These are phyloP conservation scores for Chorisops tibialis DNA, from an alignment of 2,888 invertebrate species.

Conservation along the genomic window DNA sequence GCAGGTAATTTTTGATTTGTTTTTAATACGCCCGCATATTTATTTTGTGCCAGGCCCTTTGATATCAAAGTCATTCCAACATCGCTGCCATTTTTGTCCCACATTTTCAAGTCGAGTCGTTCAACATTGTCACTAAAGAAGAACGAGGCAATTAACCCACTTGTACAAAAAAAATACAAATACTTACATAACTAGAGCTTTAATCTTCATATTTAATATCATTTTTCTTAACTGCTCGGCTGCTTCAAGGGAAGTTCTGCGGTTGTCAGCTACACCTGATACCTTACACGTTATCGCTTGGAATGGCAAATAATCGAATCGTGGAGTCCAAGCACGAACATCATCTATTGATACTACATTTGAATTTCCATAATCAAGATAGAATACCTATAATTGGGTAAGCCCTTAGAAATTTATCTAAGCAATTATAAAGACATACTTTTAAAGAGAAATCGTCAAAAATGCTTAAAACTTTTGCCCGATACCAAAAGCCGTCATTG, in stretches of 20 bases:
- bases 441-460: constrained; percentile 27
- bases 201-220: constrained; percentile 7
- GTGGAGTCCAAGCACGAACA: constrained; percentile 40
- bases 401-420: not conserved
- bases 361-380: constrained; percentile 48
- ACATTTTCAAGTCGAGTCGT: not conserved
- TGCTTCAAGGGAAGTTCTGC: not conserved
- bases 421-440: too few species aligned
- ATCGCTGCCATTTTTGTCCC: constrained; percentile 5
- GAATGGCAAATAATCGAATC: constrained; percentile 40
- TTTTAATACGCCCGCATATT: not conserved
- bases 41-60: not conserved
- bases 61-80: constrained; percentile 12
- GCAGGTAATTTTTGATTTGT: constrained; percentile 18
- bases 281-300: constrained; percentile 43
- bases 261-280: constrained; percentile 32
- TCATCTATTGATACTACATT: constrained; percentile 38
- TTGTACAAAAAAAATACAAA: too few species aligned
- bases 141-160: not conserved
- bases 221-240: constrained; percentile 15
- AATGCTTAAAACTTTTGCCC: constrained; percentile 41
- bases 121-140: constrained; percentile 7
- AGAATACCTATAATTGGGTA: constrained; percentile 44
- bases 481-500: constrained; percentile 43
- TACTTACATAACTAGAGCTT: constrained; percentile 18